Evolutionary conservation across 1,140 invertebrate species (phyloP), one percentile per base, ranked within the genome.

Genomic region (Plectrocnemia conspersa): DNA sequence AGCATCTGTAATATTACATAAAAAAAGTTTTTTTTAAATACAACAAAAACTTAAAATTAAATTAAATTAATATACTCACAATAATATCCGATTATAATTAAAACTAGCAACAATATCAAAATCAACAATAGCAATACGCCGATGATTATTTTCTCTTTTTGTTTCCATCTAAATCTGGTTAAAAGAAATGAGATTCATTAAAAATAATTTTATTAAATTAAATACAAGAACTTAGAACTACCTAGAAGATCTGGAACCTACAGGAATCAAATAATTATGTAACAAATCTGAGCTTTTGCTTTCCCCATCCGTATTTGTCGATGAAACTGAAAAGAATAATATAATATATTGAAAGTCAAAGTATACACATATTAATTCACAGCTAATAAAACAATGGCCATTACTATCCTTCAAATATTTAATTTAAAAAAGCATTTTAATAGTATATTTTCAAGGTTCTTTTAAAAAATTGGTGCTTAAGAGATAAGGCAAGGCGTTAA

Each of bases 121-220:
- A 77, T 63, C 33, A 78, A 57, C 10, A 69, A 29, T 27, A 74
- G 45, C 15, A 78, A 57, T 21, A 71, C 42, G 4, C 71, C 58
- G 16, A 77, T 45, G 6, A 74, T 58, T 11, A 72, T 64, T 64
- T 74, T 77, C 54, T 72, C 70, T 59, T 71, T 73, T 50, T 78
- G 74, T 69, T 73, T 77, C 64, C 77, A 70, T 40, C 77, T 67
- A 62, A 79, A 79, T 54, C 78, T 80, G 61, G 6, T 44, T 23
- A 23, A 23, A 23, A n/a, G 19, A 44, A 44, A 23, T 44, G 18
- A 5, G 25, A 7, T 23, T 44, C 11, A n/a, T 41, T 15, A n/a
- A n/a, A n/a, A n/a, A n/a, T 40, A 5, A 18, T 40, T 13, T 3
- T 41, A 13, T 18, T 3, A 7, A 41, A 7, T 41, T 41, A 11